Base-by-base conservation (phyloP, 1,140 invertebrate genomes). In the Atta cephalotes region DNA sequence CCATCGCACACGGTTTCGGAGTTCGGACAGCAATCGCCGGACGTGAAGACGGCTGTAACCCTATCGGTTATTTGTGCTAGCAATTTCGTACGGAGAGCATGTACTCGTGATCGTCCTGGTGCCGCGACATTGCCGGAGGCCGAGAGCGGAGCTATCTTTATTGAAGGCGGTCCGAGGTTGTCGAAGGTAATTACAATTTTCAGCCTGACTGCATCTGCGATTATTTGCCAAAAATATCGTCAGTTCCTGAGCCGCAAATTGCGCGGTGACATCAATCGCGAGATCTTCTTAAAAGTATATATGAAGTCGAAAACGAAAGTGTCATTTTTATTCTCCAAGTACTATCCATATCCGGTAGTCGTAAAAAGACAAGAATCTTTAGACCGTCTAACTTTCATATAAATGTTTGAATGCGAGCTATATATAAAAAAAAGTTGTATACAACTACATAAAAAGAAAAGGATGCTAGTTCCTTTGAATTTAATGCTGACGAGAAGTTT, bases 11-110 rank as follows among this genome's bases (percentile, higher is more conserved):
- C 58, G 66, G 76, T 81, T 91, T 89, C 58, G 89, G 77, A 85
- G 82, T 91, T 89, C 65, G 89, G 81, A 85, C 87, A 70, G 86
- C 81, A 88, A 90, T 65, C 70, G 79, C 45, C 82, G 45, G 35
- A 74, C 79, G 66, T 21, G 49, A 72, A 65, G 58, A 49, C 51
- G 35, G 25, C n/a, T n/a, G 58, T 76, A 90, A 87, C 86, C 80
- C 88, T 82, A 89, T 60, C 74, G 62, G 89, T 63, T 91, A 90
- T 91, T 91, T 91, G 89, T 86, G 65, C 89, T 90, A 90, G 81
- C 82, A 90, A 90, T 90, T 90, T 90, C 65, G 86, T 90, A 39
- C 68, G 6, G 31, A 85, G 62, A 80, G 14, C 74, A 70, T 60
- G 68, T 53, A 78, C 76, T 87, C 80, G 85, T 74, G 88, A 87